phyloP scores from a whole-genome alignment of 2,113 vertebrate species.

The Lycaon pictus region DNA sequence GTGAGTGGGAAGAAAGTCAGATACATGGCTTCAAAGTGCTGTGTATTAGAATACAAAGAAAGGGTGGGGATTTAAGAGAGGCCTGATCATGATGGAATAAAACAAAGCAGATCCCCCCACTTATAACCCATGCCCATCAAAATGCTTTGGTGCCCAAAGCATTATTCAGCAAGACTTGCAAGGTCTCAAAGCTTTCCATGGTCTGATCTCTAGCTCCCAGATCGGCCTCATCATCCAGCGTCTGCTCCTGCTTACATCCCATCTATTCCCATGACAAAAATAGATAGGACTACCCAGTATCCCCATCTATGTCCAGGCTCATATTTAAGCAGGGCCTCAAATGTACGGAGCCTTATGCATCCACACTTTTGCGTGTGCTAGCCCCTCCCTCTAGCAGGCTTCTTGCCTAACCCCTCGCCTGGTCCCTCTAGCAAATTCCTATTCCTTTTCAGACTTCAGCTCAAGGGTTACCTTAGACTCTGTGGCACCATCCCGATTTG shows the following conservation, averaged over 20 bases:
- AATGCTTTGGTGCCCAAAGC: neutral
- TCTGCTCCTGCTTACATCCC: neutral
- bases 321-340: neutral
- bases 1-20: neutral
- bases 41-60: neutral
- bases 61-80: neutral
- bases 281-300: neutral
- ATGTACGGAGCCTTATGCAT: neutral
- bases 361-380: neutral
- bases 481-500: neutral
- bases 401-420: neutral
- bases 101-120: neutral
- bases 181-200: neutral
- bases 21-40: neutral
- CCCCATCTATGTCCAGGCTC: neutral
- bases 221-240: neutral
- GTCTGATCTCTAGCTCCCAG: neutral
- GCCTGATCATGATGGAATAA: neutral
- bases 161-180: neutral
- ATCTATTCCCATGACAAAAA: neutral
- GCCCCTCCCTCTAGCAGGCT: neutral
- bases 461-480: neutral
- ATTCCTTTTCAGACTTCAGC: neutral
- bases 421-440: neutral
- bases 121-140: neutral